Conservation (phyloP, 2,888 invertebrate species). For the Hyppa rectilinea region DNA sequence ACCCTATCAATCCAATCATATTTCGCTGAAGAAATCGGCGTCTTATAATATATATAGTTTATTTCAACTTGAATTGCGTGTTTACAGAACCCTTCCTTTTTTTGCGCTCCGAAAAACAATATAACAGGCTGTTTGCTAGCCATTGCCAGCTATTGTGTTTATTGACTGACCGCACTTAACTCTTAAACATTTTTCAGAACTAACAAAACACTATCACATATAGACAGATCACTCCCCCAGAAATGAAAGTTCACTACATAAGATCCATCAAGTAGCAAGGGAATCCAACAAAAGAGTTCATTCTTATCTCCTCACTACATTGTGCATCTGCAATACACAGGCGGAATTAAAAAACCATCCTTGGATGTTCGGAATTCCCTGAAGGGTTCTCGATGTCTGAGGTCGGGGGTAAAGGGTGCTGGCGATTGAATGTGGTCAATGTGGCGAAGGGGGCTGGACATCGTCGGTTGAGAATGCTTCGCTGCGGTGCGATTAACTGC, state of each 20-base stretch:
- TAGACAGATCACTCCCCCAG: slow-evolving; percentile 26
- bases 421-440: slow-evolving; percentile 85
- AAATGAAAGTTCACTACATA: slow-evolving; percentile 44
- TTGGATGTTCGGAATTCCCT: slow-evolving; percentile 77
- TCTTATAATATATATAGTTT: slow-evolving; percentile 10
- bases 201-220: slow-evolving; percentile 54
- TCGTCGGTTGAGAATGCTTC: slow-evolving; percentile 65
- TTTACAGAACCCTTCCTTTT: not conserved
- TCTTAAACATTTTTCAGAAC: slow-evolving; percentile 3
- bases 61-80: not conserved
- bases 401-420: slow-evolving; percentile 77
- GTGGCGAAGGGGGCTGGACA: slow-evolving; percentile 74
- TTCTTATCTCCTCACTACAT: slow-evolving; percentile 78
- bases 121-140: too few species aligned
- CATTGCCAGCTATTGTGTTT: too few species aligned
- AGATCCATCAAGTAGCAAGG: slow-evolving; percentile 60
- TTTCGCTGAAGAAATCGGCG: slow-evolving; percentile 10
- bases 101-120: not conserved
- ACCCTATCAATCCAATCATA: slow-evolving; percentile 30
- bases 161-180: not conserved
- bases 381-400: slow-evolving; percentile 74
- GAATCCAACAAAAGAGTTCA: slow-evolving; percentile 72
- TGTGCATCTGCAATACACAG: slow-evolving; percentile 78
- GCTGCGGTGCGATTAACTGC: slow-evolving; percentile 78
- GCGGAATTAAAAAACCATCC: slow-evolving; percentile 82